Base-by-base conservation (phyloP, 2,888 invertebrate genomes). In the Lobophora halterata region DNA sequence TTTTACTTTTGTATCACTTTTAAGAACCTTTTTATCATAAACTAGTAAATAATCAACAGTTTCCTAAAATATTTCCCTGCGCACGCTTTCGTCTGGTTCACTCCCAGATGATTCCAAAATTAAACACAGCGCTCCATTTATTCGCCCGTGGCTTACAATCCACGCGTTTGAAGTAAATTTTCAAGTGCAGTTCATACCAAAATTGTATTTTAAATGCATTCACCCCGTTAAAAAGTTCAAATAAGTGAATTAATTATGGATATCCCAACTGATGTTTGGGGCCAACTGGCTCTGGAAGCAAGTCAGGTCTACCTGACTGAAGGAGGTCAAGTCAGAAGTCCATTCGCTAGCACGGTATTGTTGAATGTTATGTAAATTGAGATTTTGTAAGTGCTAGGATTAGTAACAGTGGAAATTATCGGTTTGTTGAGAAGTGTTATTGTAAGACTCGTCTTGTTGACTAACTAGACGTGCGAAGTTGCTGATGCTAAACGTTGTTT, bases 251-350 rank as follows among this genome's bases (percentile, higher is more conserved):
- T 49, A 34, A 72, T 43, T 37, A 92, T 93, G 93, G 92, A 93
- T 89, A 85, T 92, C 55, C 89, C 90, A 27, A 91, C 92, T 34
- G 94, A 96, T 88, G 93, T 96, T 65, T 95, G 96, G 95, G 95
- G 95, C 29, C 96, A 96, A 78, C 87, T 96, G 64, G 95, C 96
- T 45, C 89, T 96, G 42, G 96, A 96, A 80, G 94, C 95, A 34
- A 93, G 93, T 58, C 95, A 95, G 82, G 93, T 95, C 51, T 95
- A 95, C 79, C 89, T 95, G 53, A 92, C 92, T 20, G 95, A 95
- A 80, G 94, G 93, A 48, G 93, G 93, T 40, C 89, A 91, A 58
- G 85, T 92, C 59, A 91, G 93, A 69, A 95, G 95, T 76, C 95
- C 94, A 46, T 95, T 95, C 72, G 93, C 94, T 41, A 91, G 90